Conservation (phyloP, 1,140 invertebrate species). For the Zophobas atratus region DNA sequence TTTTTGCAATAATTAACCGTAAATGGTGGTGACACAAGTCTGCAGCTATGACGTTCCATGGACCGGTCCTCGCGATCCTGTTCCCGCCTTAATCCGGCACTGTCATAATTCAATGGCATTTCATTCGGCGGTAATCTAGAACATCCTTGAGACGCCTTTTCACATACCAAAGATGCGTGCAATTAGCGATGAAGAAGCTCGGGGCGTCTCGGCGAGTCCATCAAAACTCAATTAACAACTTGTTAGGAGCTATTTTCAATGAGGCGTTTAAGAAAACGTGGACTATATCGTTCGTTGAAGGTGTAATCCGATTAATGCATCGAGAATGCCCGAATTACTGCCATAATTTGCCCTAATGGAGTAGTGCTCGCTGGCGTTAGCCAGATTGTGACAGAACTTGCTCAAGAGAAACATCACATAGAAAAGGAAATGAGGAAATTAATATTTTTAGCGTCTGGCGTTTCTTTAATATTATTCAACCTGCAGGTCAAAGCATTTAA, state of each 20-base stretch:
- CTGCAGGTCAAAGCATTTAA: not conserved
- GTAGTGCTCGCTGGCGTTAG: no score
- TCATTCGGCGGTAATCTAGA: constrained; percentile 36
- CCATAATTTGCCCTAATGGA: not conserved
- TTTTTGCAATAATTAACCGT: no score
- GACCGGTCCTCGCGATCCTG: no score
- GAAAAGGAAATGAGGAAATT: not conserved
- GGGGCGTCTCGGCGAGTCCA: constrained; percentile 29
- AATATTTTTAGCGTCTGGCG: not conserved
- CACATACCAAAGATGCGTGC: constrained; percentile 41
- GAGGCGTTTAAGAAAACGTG: constrained; percentile 33
- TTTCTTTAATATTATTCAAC: not conserved
- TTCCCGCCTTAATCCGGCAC: no score
- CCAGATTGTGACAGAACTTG: no score
- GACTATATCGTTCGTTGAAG: not conserved
- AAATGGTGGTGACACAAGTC: no score
- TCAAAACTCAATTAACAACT: constrained; percentile 42
- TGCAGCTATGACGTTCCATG: no score
- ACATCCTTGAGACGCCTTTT: constrained; percentile 42
- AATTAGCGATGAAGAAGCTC: constrained; percentile 36
- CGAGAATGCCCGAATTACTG: not conserved
- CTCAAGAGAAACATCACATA: not conserved
- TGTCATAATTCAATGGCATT: constrained; percentile 25
- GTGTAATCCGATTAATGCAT: constrained; percentile 10
- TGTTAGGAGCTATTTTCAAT: constrained; percentile 32